These are phyloP conservation scores for Mobula birostris DNA, from an alignment of 2,113 vertebrate species.

Conservation along the genomic window DNA sequence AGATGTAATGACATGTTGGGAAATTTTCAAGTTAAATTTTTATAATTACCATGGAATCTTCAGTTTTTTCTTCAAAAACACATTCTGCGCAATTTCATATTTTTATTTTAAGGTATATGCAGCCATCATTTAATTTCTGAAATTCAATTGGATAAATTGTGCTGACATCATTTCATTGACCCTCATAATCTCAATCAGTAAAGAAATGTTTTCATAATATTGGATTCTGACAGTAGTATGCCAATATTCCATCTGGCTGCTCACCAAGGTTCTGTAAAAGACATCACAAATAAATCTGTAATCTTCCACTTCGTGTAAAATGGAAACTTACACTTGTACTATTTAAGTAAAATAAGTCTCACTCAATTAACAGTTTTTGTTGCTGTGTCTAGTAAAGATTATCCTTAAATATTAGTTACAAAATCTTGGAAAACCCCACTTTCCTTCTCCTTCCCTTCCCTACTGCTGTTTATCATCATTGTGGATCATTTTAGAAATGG, in stretches of 20 bases:
- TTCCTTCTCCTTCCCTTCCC: background rate
- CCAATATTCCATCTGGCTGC: background rate
- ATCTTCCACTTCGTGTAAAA: background rate
- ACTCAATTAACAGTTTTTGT: background rate
- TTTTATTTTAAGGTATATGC: background rate
- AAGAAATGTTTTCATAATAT: background rate
- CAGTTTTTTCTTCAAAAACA: background rate
- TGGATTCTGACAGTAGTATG: background rate
- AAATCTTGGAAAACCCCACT: background rate
- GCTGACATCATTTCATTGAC: background rate
- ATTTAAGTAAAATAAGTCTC: background rate
- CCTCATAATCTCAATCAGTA: background rate
- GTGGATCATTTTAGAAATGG: background rate
- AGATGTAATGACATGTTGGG: background rate
- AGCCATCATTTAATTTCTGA: background rate
- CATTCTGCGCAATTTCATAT: background rate
- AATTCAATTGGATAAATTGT: background rate
- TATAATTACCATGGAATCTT: background rate
- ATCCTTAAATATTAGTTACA: background rate
- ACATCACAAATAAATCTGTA: background rate
- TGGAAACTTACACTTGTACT: background rate
- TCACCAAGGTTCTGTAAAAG: background rate
- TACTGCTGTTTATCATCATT: background rate
- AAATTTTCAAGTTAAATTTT: slow-evolving; percentile 2
- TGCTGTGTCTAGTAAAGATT: background rate